Evolutionary conservation across 1,140 invertebrate genomes (phyloP).

Genomic region (Solenopsis invicta): DNA sequence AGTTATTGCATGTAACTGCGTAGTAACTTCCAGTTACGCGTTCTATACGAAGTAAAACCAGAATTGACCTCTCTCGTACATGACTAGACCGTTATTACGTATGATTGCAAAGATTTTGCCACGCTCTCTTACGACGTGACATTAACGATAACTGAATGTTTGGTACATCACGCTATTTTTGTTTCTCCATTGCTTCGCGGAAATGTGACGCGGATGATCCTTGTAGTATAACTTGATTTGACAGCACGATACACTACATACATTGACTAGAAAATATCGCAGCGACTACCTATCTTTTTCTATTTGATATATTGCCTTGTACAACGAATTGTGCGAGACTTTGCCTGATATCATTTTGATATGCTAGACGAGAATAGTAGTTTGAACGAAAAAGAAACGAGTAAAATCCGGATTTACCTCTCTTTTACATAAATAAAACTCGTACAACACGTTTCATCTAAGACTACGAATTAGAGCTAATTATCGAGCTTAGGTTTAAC

Average conservation of each 20-base stretch:
- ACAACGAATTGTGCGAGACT: slow-evolving; percentile 71
- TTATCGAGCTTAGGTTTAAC: slow-evolving; percentile 23
- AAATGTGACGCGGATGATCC: slow-evolving; percentile 16
- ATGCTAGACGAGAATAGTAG: slow-evolving; percentile 68
- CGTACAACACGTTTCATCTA: slow-evolving; percentile 43
- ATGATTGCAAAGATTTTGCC: neutral
- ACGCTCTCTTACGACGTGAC: slow-evolving; percentile 18
- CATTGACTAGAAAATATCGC: slow-evolving; percentile 61
- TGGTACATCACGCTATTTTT: neutral
- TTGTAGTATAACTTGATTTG: slow-evolving; percentile 4
- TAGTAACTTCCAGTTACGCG: slow-evolving; percentile 46
- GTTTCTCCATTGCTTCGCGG: neutral
- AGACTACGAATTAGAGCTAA: slow-evolving; percentile 34
- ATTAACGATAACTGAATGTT: slow-evolving; percentile 31
- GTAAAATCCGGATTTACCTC: neutral
- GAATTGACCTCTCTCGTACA: slow-evolving; percentile 66
- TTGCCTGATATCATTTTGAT: slow-evolving; percentile 75
- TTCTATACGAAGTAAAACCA: slow-evolving; percentile 66
- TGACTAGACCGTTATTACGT: slow-evolving; percentile 56
- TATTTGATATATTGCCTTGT: slow-evolving; percentile 68
- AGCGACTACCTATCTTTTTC: slow-evolving; percentile 28
- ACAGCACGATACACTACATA: slow-evolving; percentile 32
- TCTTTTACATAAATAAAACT: slow-evolving; percentile 22
- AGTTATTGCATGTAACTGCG: slow-evolving; percentile 77
- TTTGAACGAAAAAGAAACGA: slow-evolving; percentile 18